Base-by-base conservation (phyloP, 1,140 invertebrate species). In the Littorina saxatilis region DNA sequence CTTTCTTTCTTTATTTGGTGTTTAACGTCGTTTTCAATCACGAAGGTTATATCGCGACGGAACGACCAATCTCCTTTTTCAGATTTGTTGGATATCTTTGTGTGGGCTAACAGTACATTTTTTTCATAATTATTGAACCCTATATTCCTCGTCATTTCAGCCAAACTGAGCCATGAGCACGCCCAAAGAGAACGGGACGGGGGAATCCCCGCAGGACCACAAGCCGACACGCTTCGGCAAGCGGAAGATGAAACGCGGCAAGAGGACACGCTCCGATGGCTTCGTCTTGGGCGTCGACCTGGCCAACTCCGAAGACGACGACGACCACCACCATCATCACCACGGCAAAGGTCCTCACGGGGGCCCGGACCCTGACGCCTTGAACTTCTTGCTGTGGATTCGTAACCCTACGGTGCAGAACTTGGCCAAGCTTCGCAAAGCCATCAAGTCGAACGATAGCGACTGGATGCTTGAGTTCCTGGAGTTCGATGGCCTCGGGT, bases 381-480 rank as follows among this genome's bases (percentile, higher is more conserved):
- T 90, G 1, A 87, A 87, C 75, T 91, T 91, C 81, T 79, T 91
- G 4, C 43, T 82, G 20, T 90, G 88, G 89, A 83, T 91, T 23
- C 82, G 89, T 13, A 91, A 90, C 73, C 90, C 90, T 2, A 88
- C 84, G 13, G 81, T 91, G 35, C 89, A 89, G 74, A 90, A 86
- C 77, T 70, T 91, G 73, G 87, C 87, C 17, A 89, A 88, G 75
- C 81, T 91, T 27, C 81, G 90, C 17, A 87, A 87, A 66, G 83
- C 85, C 20, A 88, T 91, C 55, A 91, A 91, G 80, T 87, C 86
- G 40, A 92, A 89, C 74, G 89, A 92, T 80, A 78, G 90, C 37
- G 90, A 91, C 76, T 94, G 94, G 93, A 91, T 94, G 91, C 83
- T 90, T 68, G 93, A 93, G 32, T 94, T 94, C 84, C 81, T 94